These are phyloP conservation scores for Oxyura jamaicensis DNA, from an alignment of 2,113 vertebrate genomes.

Conservation along the genomic window DNA sequence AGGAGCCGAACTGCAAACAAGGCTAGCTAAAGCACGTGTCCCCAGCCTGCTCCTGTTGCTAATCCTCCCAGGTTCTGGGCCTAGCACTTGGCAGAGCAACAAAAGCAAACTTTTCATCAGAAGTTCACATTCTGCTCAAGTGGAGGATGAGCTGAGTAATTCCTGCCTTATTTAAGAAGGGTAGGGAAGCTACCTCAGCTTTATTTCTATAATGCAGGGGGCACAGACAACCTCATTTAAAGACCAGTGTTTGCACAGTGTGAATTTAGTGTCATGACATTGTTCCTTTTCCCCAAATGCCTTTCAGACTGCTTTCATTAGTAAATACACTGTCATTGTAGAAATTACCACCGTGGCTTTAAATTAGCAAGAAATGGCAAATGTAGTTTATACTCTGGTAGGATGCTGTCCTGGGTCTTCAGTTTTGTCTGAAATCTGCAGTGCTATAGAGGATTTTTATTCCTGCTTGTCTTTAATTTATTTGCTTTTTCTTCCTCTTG, in stretches of 20 bases:
- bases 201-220: not conserved
- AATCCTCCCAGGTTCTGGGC: slow-evolving; percentile 55
- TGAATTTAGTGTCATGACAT: not conserved
- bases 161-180: not conserved
- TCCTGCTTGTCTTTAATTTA: not conserved
- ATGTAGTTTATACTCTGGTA: slow-evolving; percentile 2
- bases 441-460: not conserved
- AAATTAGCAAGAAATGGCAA: not conserved
- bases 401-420: not conserved
- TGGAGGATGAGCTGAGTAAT: slow-evolving; percentile 12
- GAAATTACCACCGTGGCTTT: not conserved
- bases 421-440: not conserved
- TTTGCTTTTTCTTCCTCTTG: not conserved
- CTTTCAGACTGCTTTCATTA: not conserved
- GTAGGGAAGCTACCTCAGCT: not conserved
- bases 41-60: slow-evolving; percentile 46
- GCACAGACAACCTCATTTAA: not conserved
- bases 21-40: slow-evolving; percentile 39
- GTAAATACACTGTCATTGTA: slow-evolving; percentile 7
- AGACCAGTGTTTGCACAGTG: not conserved
- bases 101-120: slow-evolving; percentile 38
- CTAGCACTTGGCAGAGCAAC: slow-evolving; percentile 43
- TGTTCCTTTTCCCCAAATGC: not conserved
- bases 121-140: slow-evolving; percentile 27
- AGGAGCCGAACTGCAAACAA: slow-evolving; percentile 59